Evolutionary conservation across 2,797 vertebrate genomes (phyloP).

Genomic region (Lates japonicus): DNA sequence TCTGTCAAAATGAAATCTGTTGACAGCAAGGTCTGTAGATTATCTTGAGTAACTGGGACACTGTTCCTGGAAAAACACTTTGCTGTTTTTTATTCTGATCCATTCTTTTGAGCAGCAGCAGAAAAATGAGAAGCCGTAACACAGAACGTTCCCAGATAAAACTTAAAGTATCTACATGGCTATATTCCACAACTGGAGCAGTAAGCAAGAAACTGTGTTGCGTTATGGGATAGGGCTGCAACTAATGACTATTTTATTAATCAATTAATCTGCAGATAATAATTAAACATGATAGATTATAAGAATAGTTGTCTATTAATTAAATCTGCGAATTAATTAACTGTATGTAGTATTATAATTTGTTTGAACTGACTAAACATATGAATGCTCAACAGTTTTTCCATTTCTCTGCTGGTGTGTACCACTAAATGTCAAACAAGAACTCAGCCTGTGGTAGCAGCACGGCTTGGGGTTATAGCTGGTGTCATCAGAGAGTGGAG

Average conservation of each 20-base stretch:
- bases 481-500: constrained; percentile 29
- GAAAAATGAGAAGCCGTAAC: background rate
- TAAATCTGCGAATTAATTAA: background rate
- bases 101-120: background rate
- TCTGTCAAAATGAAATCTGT: background rate
- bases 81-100: background rate
- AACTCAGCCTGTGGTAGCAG: constrained; percentile 13
- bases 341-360: background rate
- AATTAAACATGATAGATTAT: background rate
- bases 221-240: background rate
- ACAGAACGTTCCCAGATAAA: background rate
- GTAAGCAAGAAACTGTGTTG: background rate
- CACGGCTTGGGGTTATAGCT: constrained; percentile 14
- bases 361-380: constrained; percentile 5
- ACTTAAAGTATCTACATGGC: background rate
- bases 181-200: background rate
- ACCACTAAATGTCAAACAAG: constrained; percentile 41
- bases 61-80: background rate
- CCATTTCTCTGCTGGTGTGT: constrained; percentile 13
- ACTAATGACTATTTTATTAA: background rate
- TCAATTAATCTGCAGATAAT: background rate
- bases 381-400: background rate
- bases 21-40: background rate
- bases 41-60: background rate
- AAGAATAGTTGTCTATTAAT: background rate